Evolutionary conservation across 1,140 invertebrate genomes (phyloP).

Genomic region (Mizuhopecten yessoensis): DNA sequence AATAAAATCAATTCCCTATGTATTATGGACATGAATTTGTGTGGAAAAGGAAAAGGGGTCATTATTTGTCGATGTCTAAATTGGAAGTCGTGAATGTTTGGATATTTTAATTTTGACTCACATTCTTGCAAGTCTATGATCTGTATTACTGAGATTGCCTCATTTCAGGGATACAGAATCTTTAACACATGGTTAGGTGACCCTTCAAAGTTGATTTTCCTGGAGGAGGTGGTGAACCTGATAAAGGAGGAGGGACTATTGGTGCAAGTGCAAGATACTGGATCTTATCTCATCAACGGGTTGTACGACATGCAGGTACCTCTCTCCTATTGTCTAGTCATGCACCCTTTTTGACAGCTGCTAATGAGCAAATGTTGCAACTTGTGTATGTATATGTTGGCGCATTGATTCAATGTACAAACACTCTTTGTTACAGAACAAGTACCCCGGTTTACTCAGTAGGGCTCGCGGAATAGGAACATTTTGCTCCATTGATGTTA

Average conservation of each 20-base stretch:
- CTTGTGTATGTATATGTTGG: too few species aligned
- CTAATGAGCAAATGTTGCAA: too few species aligned
- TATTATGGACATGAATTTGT: too few species aligned
- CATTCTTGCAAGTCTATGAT: too few species aligned
- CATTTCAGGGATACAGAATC: constrained; percentile 91
- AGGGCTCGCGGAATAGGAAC: constrained; percentile 95
- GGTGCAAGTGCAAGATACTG: constrained; percentile 89
- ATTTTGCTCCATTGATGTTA: constrained; percentile 93
- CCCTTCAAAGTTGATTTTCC: constrained; percentile 95
- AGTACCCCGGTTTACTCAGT: constrained; percentile 90
- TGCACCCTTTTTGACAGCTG: too few species aligned
- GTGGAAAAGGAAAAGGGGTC: too few species aligned
- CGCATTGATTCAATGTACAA: too few species aligned
- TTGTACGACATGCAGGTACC: constrained; percentile 85
- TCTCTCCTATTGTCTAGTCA: too few species aligned
- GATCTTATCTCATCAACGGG: constrained; percentile 90
- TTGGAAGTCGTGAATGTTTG: too few species aligned
- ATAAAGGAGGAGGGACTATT: constrained; percentile 94
- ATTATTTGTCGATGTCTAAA: too few species aligned
- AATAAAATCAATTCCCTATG: too few species aligned
- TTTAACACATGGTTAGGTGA: constrained; percentile 99
- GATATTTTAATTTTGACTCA: too few species aligned
- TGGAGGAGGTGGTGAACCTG: constrained; percentile 93
- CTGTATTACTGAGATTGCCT: constrained; percentile 29
- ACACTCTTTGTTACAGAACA: constrained; percentile 84